A percentile compares a stretch with the other conserved stretches of the same genome.
phyloP scores from a whole-genome alignment of 2,113 vertebrate species.

The Steatornis caripensis region DNA sequence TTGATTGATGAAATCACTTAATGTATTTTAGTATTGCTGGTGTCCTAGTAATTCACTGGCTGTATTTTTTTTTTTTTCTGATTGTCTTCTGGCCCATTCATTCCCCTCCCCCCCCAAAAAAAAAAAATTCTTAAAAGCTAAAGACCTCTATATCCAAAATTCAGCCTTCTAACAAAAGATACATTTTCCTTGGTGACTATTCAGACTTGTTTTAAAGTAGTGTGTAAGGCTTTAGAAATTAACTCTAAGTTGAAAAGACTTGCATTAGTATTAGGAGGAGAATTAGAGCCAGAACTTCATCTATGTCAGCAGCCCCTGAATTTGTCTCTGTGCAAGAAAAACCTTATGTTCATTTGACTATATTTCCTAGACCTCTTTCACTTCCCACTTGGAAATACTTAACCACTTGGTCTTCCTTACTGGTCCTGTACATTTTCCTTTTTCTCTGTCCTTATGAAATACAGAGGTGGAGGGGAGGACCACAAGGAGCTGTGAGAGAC shows the following conservation, averaged over 20 bases:
- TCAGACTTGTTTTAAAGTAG: not conserved
- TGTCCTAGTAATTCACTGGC: not conserved
- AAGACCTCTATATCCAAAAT: not conserved
- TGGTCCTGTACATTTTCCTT: not conserved
- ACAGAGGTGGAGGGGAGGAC: not conserved
- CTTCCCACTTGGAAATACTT: not conserved
- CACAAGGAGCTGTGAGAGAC: not conserved
- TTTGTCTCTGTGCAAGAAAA: not conserved
- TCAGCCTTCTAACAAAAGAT: not conserved
- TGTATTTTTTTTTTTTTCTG: not conserved
- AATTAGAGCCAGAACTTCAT: not conserved
- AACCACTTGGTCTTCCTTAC: not conserved
- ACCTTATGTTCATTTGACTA: not conserved
- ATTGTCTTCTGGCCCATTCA: not conserved
- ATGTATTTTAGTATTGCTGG: not conserved
- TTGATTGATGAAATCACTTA: not conserved
- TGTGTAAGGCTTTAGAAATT: not conserved
- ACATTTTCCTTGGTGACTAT: not conserved
- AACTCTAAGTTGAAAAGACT: not conserved
- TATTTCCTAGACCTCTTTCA: not conserved
- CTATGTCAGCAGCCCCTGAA: not conserved
- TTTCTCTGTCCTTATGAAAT: not conserved
- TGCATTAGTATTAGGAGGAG: not conserved
- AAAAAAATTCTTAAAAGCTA: not conserved
- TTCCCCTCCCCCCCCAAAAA: not conserved